A percentile compares a stretch with the other conserved stretches of the same genome.
Evolutionary conservation across 1,140 invertebrate species (phyloP).

Genomic region (Bradysia coprophila): DNA sequence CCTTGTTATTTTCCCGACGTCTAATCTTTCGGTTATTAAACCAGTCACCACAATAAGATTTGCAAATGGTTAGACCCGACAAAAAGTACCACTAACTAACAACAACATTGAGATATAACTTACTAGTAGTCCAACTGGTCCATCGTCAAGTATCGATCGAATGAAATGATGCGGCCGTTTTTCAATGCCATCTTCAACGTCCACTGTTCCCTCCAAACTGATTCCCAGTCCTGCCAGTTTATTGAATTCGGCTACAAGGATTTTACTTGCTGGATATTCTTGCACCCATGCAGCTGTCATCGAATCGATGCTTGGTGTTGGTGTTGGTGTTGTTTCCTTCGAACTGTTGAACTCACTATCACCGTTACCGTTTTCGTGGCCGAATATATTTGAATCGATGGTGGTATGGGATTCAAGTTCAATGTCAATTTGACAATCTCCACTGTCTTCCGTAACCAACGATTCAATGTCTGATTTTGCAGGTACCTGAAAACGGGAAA

Average conservation of each 20-base stretch:
- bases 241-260: slow-evolving; percentile 60
- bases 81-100: too few species aligned
- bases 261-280: slow-evolving; percentile 51
- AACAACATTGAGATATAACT: too few species aligned
- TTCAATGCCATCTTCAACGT: slow-evolving; percentile 67
- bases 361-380: slow-evolving; percentile 15
- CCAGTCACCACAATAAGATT: too few species aligned
- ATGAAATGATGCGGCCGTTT: slow-evolving; percentile 73
- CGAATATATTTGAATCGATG: slow-evolving; percentile 35
- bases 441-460: slow-evolving; percentile 26
- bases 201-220: slow-evolving; percentile 81
- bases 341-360: slow-evolving; percentile 5
- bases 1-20: too few species aligned
- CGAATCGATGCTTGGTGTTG: slow-evolving; percentile 14
- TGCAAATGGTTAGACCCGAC: too few species aligned
- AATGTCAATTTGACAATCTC: slow-evolving; percentile 29
- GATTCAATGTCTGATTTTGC: slow-evolving; percentile 31
- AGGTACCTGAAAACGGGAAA: slow-evolving; percentile 26
- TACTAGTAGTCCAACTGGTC: slow-evolving; percentile 78
- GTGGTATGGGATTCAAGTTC: slow-evolving; percentile 44
- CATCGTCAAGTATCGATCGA: slow-evolving; percentile 66
- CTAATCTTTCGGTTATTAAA: too few species aligned
- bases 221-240: slow-evolving; percentile 80
- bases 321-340: slow-evolving; percentile 6
- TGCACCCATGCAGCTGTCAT: slow-evolving; percentile 39